These are phyloP conservation scores for Phortica variegata DNA, from an alignment of 1,140 invertebrate genomes.

Conservation along the genomic window DNA sequence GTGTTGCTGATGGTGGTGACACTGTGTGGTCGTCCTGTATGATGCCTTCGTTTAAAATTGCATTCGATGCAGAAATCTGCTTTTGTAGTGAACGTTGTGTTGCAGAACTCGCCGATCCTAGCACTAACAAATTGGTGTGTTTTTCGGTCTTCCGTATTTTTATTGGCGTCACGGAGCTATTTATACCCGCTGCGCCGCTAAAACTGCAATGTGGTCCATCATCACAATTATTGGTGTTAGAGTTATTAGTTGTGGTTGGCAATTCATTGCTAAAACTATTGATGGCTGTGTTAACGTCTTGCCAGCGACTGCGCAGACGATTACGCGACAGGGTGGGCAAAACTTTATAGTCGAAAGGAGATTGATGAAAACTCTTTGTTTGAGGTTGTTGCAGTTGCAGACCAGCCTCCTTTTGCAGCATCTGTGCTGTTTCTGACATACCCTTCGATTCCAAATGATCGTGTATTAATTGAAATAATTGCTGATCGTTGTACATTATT, in stretches of 20 bases:
- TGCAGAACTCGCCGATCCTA: slow-evolving; percentile 25
- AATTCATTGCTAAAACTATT: slow-evolving; percentile 13
- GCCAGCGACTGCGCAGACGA: slow-evolving; percentile 44
- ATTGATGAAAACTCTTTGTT: slow-evolving; percentile 48
- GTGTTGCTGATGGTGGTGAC: slow-evolving; percentile 36
- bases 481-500: slow-evolving; percentile 90
- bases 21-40: slow-evolving; percentile 18
- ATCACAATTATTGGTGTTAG: slow-evolving; percentile 22
- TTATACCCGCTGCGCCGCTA: neutral
- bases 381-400: slow-evolving; percentile 57
- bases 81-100: slow-evolving; percentile 67
- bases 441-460: slow-evolving; percentile 83
- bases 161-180: slow-evolving; percentile 24
- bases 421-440: slow-evolving; percentile 68
- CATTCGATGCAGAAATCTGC: slow-evolving; percentile 59
- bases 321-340: slow-evolving; percentile 35
- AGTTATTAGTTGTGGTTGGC: slow-evolving; percentile 11
- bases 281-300: slow-evolving; percentile 48
- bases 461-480: slow-evolving; percentile 89
- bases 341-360: slow-evolving; percentile 61
- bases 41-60: slow-evolving; percentile 9
- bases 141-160: slow-evolving; percentile 29
- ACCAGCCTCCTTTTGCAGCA: slow-evolving; percentile 76
- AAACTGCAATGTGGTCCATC: slow-evolving; percentile 7
- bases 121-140: neutral